Evolutionary conservation across 2,113 vertebrate species (phyloP).

Genomic region (Sander lucioperca): DNA sequence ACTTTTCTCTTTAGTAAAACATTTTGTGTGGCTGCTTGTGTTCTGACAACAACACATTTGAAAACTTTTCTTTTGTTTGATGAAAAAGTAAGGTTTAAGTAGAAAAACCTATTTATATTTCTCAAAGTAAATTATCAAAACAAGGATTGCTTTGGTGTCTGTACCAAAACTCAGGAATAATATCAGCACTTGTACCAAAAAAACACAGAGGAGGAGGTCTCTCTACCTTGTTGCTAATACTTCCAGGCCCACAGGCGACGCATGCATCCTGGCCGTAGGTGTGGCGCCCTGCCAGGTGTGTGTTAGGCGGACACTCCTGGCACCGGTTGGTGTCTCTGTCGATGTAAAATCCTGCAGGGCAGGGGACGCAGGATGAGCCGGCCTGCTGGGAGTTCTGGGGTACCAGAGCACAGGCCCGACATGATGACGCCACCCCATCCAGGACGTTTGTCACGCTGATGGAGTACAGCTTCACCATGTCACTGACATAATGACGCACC

Average conservation of each 20-base stretch:
- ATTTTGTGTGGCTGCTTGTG: not conserved
- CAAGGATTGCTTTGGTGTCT: no score
- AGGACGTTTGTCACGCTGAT: slow-evolving; percentile 91
- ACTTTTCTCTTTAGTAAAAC: not conserved
- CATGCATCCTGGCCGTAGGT: slow-evolving; percentile 92
- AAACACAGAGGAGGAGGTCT: not conserved
- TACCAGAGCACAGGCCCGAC: slow-evolving; percentile 91
- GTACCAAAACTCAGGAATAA: not conserved
- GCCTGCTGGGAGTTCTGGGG: slow-evolving; percentile 82
- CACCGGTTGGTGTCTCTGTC: slow-evolving; percentile 91
- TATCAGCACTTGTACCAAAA: not conserved
- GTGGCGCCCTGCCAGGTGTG: slow-evolving; percentile 92
- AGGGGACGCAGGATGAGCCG: slow-evolving; percentile 93
- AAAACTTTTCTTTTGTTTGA: not conserved
- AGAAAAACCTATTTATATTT: not conserved
- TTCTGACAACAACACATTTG: not conserved
- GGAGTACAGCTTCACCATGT: slow-evolving; percentile 95
- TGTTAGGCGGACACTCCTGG: slow-evolving; percentile 90
- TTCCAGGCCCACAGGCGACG: slow-evolving; percentile 91
- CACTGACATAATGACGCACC: slow-evolving; percentile 89
- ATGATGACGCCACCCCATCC: slow-evolving; percentile 91
- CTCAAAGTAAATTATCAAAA: no score
- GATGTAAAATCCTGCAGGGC: slow-evolving; percentile 93
- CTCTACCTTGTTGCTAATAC: slow-evolving; percentile 91
- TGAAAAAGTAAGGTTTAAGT: not conserved